Evolutionary conservation across 2,888 invertebrate species (phyloP).

Genomic region (Andricus quercusramuli): DNA sequence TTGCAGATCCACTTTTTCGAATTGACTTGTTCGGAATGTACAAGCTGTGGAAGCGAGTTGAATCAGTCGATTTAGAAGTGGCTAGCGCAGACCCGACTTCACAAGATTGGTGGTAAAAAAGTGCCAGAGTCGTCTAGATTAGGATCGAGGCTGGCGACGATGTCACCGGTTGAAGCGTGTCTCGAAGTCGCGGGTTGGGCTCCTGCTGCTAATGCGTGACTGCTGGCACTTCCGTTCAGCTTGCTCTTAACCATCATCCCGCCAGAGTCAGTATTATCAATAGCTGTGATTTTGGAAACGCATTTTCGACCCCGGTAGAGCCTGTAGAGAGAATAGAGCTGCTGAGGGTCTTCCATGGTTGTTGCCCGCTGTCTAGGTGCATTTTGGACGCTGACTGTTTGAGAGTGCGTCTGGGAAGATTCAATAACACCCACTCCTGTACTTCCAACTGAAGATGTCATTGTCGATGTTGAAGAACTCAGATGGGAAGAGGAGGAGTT

Average conservation of each 20-base stretch:
- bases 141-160: constrained; percentile 78
- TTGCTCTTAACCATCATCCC: constrained; percentile 73
- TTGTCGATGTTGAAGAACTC: constrained; percentile 66
- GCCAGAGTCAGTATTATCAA: constrained; percentile 66
- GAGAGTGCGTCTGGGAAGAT: constrained; percentile 45
- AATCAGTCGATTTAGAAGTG: constrained; percentile 69
- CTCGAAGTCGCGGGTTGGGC: constrained; percentile 73
- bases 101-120: constrained; percentile 83
- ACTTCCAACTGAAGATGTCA: constrained; percentile 62
- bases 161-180: constrained; percentile 78
- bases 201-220: constrained; percentile 74
- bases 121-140: constrained; percentile 83
- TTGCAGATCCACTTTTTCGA: background rate
- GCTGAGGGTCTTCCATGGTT: constrained; percentile 77
- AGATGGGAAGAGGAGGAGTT: constrained; percentile 79
- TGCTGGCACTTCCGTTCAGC: constrained; percentile 76
- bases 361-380: constrained; percentile 80
- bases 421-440: constrained; percentile 61
- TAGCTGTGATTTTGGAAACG: constrained; percentile 69
- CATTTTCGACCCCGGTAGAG: constrained; percentile 76
- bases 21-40: background rate
- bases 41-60: constrained; percentile 19
- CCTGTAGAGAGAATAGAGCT: constrained; percentile 77
- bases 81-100: constrained; percentile 77
- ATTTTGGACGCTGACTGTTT: constrained; percentile 52